Evolutionary conservation across 2,113 vertebrate species (phyloP).

Genomic region (Sinocyclocheilus maitianheensis): DNA sequence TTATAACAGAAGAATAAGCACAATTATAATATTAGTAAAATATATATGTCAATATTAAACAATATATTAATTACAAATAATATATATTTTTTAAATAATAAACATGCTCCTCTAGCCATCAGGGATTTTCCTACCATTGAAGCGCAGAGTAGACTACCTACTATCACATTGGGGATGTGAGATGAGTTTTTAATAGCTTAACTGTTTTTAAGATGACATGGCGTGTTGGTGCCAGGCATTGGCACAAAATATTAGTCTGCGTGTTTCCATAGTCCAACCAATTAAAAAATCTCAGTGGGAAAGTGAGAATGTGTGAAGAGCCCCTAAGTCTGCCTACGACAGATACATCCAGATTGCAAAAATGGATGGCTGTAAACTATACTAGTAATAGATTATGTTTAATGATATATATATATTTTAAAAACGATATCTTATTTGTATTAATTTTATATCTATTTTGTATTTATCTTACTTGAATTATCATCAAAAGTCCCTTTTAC

Average conservation of each 20-base stretch:
- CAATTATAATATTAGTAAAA: not conserved
- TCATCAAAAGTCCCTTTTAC: not conserved
- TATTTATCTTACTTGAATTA: not conserved
- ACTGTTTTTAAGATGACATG: not conserved
- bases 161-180: not conserved
- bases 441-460: too few species aligned
- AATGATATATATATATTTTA: not conserved
- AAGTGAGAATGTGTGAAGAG: not conserved
- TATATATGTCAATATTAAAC: not conserved
- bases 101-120: not conserved
- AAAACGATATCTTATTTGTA: not conserved
- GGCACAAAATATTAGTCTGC: not conserved
- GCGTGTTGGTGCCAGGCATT: not conserved
- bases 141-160: not conserved
- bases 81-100: too few species aligned
- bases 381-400: not conserved
- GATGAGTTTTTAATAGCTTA: not conserved
- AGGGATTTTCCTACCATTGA: not conserved
- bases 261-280: not conserved
- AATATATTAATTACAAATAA: not conserved
- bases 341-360: not conserved
- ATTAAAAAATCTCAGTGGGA: not conserved
- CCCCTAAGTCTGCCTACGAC: not conserved
- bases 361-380: not conserved
- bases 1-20: not conserved